phyloP scores from a whole-genome alignment of 2,113 vertebrate species.

The Apeltes quadracus region DNA sequence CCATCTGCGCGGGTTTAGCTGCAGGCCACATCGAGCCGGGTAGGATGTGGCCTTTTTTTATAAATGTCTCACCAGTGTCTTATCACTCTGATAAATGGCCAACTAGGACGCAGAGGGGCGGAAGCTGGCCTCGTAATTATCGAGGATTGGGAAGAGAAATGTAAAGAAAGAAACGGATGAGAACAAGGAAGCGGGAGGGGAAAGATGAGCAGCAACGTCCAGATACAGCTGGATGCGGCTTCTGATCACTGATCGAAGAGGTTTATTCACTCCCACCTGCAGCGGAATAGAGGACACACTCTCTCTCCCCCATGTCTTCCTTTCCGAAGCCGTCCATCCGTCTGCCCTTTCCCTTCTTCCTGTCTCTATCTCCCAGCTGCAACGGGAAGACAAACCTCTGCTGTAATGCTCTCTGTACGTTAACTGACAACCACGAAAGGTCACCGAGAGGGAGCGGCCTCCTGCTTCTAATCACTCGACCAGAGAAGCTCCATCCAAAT shows the following conservation, averaged over 20 bases:
- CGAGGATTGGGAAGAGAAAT: constrained; percentile 17
- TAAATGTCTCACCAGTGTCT: constrained; percentile 33
- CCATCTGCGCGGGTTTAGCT: constrained; percentile 56
- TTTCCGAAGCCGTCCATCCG: constrained; percentile 28
- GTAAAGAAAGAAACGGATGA: not conserved
- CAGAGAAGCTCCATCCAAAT: constrained; percentile 47
- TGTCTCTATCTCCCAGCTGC: constrained; percentile 30
- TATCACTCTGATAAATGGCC: constrained; percentile 59
- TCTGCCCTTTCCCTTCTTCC: constrained; percentile 47
- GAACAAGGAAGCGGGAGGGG: not conserved
- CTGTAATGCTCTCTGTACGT: constrained; percentile 58
- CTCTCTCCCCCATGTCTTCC: not conserved
- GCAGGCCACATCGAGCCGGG: constrained; percentile 44
- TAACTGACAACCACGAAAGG: constrained; percentile 66
- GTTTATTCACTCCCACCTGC: constrained; percentile 69
- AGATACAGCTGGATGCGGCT: constrained; percentile 54
- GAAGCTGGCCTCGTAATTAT: constrained; percentile 59
- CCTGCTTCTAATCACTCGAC: constrained; percentile 53
- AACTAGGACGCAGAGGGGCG: constrained; percentile 56
- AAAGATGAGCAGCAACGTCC: constrained; percentile 7
- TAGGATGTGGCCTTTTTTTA: constrained; percentile 32
- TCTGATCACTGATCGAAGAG: constrained; percentile 79
- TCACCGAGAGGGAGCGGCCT: constrained; percentile 33
- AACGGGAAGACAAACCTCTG: constrained; percentile 47
- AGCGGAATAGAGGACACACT: constrained; percentile 58